Conservation (phyloP, 2,888 invertebrate species). For the Napeogenes inachia region DNA sequence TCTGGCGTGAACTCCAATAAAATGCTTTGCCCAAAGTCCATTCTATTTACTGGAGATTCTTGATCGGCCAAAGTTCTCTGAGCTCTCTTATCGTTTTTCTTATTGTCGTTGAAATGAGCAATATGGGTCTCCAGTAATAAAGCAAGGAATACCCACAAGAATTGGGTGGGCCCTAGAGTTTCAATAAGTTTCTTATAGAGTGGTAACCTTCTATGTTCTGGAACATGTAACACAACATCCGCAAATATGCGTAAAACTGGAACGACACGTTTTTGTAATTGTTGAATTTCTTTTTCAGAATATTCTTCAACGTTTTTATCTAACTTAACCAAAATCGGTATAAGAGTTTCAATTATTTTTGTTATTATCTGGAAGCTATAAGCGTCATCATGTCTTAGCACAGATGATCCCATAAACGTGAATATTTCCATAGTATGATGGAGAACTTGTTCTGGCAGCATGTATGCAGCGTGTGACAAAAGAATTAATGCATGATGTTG, state of each 20-base stretch:
- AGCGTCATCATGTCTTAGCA: constrained; percentile 94
- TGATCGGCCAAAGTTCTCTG: constrained; percentile 56
- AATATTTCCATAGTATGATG: constrained; percentile 98
- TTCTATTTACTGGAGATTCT: constrained; percentile 73
- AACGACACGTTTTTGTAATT: constrained; percentile 71
- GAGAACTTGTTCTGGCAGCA: constrained; percentile 89
- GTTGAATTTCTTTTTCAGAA: constrained; percentile 55
- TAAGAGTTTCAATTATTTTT: constrained; percentile 91
- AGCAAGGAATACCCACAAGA: constrained; percentile 84
- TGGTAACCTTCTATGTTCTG: constrained; percentile 91
- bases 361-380: constrained; percentile 96
- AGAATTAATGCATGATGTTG: constrained; percentile 95
- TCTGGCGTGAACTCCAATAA: constrained; percentile 81
- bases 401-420: constrained; percentile 97
- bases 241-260: constrained; percentile 92
- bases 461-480: constrained; percentile 85
- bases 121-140: constrained; percentile 85
- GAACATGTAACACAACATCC: constrained; percentile 93
- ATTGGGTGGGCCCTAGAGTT: constrained; percentile 80
- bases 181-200: constrained; percentile 88
- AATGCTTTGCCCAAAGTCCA: constrained; percentile 83
- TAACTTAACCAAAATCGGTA: constrained; percentile 86
- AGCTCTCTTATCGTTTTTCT: constrained; percentile 51
- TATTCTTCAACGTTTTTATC: constrained; percentile 57
- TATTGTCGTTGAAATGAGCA: constrained; percentile 71